Conservation (phyloP, 2,888 invertebrate species). For the Cheilosia vulpina region DNA sequence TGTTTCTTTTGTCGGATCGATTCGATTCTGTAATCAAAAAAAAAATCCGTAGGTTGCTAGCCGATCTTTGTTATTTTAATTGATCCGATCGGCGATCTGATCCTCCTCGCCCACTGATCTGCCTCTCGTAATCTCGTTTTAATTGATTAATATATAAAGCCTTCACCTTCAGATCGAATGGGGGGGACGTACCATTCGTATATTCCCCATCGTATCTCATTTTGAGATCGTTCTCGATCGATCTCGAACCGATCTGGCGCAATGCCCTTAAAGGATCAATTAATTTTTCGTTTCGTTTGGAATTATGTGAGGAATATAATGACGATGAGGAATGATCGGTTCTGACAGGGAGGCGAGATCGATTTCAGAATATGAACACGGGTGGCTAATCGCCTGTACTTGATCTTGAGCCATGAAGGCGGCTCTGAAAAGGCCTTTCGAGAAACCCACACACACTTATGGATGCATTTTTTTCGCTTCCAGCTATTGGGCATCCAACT, state of each 20-base stretch:
- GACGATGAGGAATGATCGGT: slow-evolving; percentile 57
- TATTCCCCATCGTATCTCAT: slow-evolving; percentile 9
- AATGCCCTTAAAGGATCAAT: slow-evolving; percentile 70
- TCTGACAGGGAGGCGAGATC: slow-evolving; percentile 28
- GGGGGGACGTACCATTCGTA: neutral
- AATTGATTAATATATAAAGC: slow-evolving; percentile 57
- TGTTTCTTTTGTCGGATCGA: neutral
- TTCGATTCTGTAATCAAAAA: neutral
- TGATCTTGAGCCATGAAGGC: slow-evolving; percentile 52
- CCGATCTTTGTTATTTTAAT: slow-evolving; percentile 48
- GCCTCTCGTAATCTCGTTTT: slow-evolving; percentile 48
- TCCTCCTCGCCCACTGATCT: slow-evolving; percentile 60
- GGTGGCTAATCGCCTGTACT: slow-evolving; percentile 70
- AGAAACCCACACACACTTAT: slow-evolving; percentile 52
- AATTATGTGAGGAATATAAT: slow-evolving; percentile 44
- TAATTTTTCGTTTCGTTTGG: slow-evolving; percentile 51
- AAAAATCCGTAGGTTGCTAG: neutral
- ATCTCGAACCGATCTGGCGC: slow-evolving; percentile 39
- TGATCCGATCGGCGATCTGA: slow-evolving; percentile 40
- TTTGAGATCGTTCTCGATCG: slow-evolving; percentile 46
- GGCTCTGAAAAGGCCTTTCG: slow-evolving; percentile 30
- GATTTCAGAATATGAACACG: slow-evolving; percentile 59
- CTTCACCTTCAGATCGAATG: neutral
- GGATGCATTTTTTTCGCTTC: slow-evolving; percentile 12
- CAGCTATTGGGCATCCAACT: slow-evolving; percentile 44